phyloP scores from a whole-genome alignment of 2,888 invertebrate genomes.

The Lumbricus terrestris region DNA sequence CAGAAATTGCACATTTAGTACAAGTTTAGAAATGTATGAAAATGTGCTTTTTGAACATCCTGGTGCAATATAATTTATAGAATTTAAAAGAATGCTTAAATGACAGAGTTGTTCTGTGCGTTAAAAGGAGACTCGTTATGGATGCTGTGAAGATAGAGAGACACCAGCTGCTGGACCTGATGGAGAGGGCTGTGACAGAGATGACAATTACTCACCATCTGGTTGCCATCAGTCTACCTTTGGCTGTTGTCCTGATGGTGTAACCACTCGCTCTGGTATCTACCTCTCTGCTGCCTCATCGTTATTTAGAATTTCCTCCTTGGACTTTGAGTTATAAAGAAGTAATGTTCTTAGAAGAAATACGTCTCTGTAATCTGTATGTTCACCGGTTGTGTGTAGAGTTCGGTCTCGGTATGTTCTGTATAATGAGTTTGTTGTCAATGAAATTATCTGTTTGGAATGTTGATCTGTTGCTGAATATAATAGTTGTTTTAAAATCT shows the following conservation, averaged over 20 bases:
- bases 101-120: background rate
- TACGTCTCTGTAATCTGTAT: too few relatives aligned
- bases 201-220: slow-evolving; percentile 5
- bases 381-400: background rate
- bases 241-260: slow-evolving; percentile 81
- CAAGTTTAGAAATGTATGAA: too few relatives aligned
- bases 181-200: slow-evolving; percentile 67
- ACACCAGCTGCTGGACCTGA: slow-evolving; percentile 74
- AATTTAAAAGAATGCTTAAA: background rate
- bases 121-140: slow-evolving; percentile 66
- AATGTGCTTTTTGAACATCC: background rate
- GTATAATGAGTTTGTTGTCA: background rate
- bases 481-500: background rate
- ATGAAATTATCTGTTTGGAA: background rate
- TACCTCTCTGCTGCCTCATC: background rate
- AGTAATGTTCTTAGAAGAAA: background rate
- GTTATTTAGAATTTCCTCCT: background rate
- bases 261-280: slow-evolving; percentile 56
- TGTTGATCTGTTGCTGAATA: background rate
- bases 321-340: background rate
- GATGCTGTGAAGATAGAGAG: slow-evolving; percentile 82
- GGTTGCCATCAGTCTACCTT: slow-evolving; percentile 64
- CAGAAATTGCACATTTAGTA: too few relatives aligned
- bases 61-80: background rate
- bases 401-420: background rate